A percentile compares a stretch with the other conserved stretches of the same genome.
phyloP scores from a whole-genome alignment of 2,797 vertebrate species.

The Triplophysa yarkandensis region DNA sequence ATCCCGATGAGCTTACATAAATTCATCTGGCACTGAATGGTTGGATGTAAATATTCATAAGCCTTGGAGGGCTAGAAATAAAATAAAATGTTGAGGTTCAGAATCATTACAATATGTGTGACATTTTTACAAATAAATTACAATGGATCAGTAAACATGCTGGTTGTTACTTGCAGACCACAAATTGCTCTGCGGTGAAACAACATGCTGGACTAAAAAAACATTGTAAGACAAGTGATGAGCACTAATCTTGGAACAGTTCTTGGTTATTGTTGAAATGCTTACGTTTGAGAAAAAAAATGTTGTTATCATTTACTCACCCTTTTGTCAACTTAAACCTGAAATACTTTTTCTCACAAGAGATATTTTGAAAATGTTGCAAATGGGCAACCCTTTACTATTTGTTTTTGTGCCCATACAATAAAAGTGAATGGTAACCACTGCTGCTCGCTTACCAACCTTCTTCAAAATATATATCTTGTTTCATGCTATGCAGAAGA shows the following conservation, averaged over 20 bases:
- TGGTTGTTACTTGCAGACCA: neutral
- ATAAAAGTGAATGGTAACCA: too few relatives aligned
- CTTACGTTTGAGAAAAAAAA: too few relatives aligned
- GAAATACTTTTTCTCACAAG: too few relatives aligned
- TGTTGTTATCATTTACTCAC: too few relatives aligned
- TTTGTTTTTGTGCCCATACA: too few relatives aligned
- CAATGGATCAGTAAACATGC: neutral
- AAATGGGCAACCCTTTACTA: too few relatives aligned
- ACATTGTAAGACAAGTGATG: neutral
- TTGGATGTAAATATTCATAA: constrained; percentile 35
- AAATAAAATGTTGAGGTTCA: constrained; percentile 15
- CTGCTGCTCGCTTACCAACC: too few relatives aligned
- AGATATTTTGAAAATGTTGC: too few relatives aligned
- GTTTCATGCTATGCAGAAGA: too few relatives aligned
- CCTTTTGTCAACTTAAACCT: too few relatives aligned
- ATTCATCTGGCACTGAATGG: constrained; percentile 11
- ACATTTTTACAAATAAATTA: constrained; percentile 8
- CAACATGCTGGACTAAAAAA: neutral
- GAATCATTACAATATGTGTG: constrained; percentile 11
- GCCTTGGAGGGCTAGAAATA: constrained; percentile 12
- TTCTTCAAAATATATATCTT: too few relatives aligned
- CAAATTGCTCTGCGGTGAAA: constrained; percentile 9
- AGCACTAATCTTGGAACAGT: neutral
- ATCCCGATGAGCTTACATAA: neutral
- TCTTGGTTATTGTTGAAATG: neutral